Percentiles rank a stretch among this genome's conserved stretches.
These are phyloP conservation scores for Dermatemys mawii DNA, from an alignment of 2,113 vertebrate genomes.

Conservation along the genomic window DNA sequence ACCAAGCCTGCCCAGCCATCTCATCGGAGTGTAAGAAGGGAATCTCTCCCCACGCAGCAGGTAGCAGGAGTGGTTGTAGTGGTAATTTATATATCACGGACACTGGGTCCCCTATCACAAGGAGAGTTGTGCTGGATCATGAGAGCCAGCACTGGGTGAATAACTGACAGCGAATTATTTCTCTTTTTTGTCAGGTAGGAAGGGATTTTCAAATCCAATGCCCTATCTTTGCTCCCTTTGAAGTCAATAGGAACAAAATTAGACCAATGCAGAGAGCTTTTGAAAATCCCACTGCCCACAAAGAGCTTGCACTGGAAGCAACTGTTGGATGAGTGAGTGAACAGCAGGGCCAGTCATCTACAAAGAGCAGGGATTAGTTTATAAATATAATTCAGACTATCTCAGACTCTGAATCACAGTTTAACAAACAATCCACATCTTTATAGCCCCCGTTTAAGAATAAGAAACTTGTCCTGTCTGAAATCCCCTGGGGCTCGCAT, in stretches of 20 bases:
- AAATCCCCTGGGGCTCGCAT: neutral
- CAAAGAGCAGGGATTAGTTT: neutral
- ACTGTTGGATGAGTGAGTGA: neutral
- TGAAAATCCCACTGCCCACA: neutral
- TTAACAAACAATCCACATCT: neutral
- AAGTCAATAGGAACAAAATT: neutral
- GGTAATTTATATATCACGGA: neutral
- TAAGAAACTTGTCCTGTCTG: fast-evolving
- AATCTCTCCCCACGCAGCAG: neutral
- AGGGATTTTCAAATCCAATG: neutral
- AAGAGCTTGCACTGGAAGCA: neutral
- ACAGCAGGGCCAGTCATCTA: neutral
- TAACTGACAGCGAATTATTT: neutral
- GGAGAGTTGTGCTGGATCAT: neutral
- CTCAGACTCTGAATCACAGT: fast-evolving
- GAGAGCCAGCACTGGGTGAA: neutral
- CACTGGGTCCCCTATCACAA: neutral
- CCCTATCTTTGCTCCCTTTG: neutral
- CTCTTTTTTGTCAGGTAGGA: neutral
- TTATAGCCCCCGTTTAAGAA: fast-evolving
- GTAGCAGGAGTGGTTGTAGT: neutral
- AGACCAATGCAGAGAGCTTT: neutral
- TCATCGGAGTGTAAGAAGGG: neutral
- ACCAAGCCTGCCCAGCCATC: neutral
- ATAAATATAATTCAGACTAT: fast-evolving